These are phyloP conservation scores for Lordiphosa clarofinis DNA, from an alignment of 1,140 invertebrate genomes.

Conservation along the genomic window DNA sequence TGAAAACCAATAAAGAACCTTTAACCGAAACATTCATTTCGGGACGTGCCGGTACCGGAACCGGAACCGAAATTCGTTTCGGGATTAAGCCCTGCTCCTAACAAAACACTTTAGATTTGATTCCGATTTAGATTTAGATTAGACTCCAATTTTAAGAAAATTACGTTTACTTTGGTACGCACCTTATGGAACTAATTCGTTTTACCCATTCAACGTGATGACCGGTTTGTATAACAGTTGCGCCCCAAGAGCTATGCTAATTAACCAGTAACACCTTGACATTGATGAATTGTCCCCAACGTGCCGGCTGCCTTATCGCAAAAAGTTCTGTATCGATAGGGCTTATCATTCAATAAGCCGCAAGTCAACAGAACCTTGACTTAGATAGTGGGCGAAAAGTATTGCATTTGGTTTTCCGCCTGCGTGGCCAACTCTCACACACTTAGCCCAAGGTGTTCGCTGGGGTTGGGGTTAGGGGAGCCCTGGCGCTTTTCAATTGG, in stretches of 20 bases:
- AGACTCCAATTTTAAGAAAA: no score
- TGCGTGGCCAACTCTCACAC: constrained; percentile 15
- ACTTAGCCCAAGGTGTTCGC: no score
- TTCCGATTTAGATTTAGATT: no score
- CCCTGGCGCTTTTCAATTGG: constrained; percentile 27
- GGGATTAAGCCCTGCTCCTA: no score
- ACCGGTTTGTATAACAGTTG: constrained; percentile 6
- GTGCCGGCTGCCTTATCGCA: constrained; percentile 20
- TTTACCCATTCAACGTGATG: no score
- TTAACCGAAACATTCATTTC: no score
- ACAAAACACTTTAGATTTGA: no score
- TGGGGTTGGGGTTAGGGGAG: not conserved
- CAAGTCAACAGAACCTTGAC: constrained; percentile 60
- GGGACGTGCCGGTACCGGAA: no score
- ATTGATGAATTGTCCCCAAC: constrained; percentile 53
- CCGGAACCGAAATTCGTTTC: no score
- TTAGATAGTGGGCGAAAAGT: constrained; percentile 26
- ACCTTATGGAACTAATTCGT: no score
- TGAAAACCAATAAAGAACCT: no score
- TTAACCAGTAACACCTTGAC: constrained; percentile 46
- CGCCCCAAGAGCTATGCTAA: constrained; percentile 40
- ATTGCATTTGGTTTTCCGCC: constrained; percentile 17
- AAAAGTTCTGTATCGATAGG: constrained; percentile 24
- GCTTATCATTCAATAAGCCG: constrained; percentile 49
- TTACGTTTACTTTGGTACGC: no score